Base-by-base conservation (phyloP, 2,888 invertebrate species). In the Hyles lineata region DNA sequence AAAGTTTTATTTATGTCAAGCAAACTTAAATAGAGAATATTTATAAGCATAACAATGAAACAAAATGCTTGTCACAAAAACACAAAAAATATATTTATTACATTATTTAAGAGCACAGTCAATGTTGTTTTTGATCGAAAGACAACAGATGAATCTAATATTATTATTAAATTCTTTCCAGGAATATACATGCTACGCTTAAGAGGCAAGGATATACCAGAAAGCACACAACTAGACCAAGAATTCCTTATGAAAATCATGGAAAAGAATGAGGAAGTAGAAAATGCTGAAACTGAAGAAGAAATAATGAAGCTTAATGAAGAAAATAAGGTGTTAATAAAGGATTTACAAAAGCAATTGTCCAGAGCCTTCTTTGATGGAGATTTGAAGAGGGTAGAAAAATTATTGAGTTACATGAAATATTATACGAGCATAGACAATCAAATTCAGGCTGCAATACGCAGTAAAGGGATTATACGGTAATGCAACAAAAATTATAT, bases 221-320 rank as follows among this genome's bases (percentile, higher is more conserved):
- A 97, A 86, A 95, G 96, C 58, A 96, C 96, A 23, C 95, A 96
- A 76, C 84, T 96, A 19, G 96, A 97, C 81, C 94, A 96, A 71
- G 95, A 95, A 77, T 97, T 98, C 86, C 94, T 98, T 0, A 96
- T 97, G 95, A 95, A 97, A 87, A 97, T 99, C 77, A 98, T 99
- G 98, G 98, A 98, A 84, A 95, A 97, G 73, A 99, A 98, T 90
- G 98, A 99, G 93, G 96, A 97, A 89, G 96, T 98, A 0, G 97
- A 96, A 81, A 96, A 96, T 74, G 96, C 97, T 6, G 90, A 95
- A 17, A 90, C 95, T 5, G 91, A 94, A 74, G 92, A 95, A 71
- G 94, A 96, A 85, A 92, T 97, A 21, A 91, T 95, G 78, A 83
- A 91, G 71, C 86, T 97, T 2, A 95, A 96, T 74, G 83, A 92